Conservation (phyloP, 2,797 vertebrate species). For the Pachyuromys duprasi region DNA sequence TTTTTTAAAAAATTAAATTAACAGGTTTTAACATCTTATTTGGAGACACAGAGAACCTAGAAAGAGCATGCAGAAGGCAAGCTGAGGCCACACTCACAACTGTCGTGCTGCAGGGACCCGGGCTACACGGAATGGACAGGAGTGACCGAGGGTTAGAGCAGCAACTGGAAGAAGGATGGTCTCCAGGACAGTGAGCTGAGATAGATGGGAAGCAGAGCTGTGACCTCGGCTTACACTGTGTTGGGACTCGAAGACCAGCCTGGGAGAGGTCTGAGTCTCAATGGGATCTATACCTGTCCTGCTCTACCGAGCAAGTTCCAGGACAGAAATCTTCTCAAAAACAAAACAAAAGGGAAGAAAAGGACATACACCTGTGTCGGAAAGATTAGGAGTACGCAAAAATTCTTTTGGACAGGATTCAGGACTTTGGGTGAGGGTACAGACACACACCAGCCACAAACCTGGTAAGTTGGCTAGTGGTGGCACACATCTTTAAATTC, state of each 20-base stretch:
- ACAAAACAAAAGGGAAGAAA: neutral
- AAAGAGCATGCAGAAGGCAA: neutral
- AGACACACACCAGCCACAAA: neutral
- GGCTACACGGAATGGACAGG: neutral
- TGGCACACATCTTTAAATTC: too few relatives aligned
- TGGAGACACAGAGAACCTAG: neutral
- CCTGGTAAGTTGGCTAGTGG: too few relatives aligned
- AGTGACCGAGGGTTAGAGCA: too few relatives aligned
- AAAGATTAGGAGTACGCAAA: neutral
- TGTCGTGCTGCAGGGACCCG: neutral
- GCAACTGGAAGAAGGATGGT: neutral
- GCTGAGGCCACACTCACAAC: neutral
- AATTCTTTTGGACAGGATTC: neutral
- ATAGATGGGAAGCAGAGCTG: neutral
- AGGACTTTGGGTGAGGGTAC: neutral
- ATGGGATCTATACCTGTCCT: neutral
- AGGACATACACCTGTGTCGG: neutral
- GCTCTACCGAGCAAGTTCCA: neutral
- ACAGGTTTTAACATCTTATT: neutral
- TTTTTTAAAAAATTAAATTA: neutral
- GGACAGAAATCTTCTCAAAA: neutral
- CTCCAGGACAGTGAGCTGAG: neutral
- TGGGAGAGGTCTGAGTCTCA: neutral
- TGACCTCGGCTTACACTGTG: neutral
- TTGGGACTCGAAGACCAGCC: neutral